Evolutionary conservation across 2,888 invertebrate species (phyloP).

Genomic region (Mystacides longicornis): DNA sequence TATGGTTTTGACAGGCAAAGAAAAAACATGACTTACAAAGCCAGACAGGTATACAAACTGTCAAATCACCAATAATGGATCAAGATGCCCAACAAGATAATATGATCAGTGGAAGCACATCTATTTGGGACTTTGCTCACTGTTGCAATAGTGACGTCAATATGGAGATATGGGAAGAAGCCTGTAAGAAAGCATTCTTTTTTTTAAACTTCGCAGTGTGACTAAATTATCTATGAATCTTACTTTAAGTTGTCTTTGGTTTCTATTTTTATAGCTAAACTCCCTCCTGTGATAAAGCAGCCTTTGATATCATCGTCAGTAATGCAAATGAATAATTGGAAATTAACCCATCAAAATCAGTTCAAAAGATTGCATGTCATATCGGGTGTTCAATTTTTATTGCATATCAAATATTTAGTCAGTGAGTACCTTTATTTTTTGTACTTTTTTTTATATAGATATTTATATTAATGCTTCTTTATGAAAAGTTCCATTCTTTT

Average conservation of each 20-base stretch:
- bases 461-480: too few relatives aligned
- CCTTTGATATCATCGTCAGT: slow-evolving; percentile 39
- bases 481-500: too few relatives aligned
- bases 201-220: too few relatives aligned
- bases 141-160: slow-evolving; percentile 13
- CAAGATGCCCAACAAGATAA: not conserved
- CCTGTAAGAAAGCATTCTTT: too few relatives aligned
- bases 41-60: slow-evolving; percentile 30
- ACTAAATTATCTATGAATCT: too few relatives aligned
- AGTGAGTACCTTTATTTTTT: slow-evolving; percentile 33
- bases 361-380: slow-evolving; percentile 34
- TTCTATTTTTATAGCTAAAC: slow-evolving; percentile 34
- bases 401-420: slow-evolving; percentile 44
- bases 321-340: slow-evolving; percentile 40
- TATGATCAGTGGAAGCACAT: not conserved
- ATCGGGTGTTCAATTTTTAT: slow-evolving; percentile 42
- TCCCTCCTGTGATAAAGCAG: slow-evolving; percentile 37
- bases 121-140: slow-evolving; percentile 15
- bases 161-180: slow-evolving; percentile 23
- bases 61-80: slow-evolving; percentile 14
- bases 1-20: slow-evolving; percentile 3
- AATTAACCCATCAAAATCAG: slow-evolving; percentile 31
- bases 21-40: not conserved
- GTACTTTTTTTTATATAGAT: too few relatives aligned
- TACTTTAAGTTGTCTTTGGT: not conserved